phyloP scores from a whole-genome alignment of 2,113 vertebrate species.

The Takifugu bimaculatus region DNA sequence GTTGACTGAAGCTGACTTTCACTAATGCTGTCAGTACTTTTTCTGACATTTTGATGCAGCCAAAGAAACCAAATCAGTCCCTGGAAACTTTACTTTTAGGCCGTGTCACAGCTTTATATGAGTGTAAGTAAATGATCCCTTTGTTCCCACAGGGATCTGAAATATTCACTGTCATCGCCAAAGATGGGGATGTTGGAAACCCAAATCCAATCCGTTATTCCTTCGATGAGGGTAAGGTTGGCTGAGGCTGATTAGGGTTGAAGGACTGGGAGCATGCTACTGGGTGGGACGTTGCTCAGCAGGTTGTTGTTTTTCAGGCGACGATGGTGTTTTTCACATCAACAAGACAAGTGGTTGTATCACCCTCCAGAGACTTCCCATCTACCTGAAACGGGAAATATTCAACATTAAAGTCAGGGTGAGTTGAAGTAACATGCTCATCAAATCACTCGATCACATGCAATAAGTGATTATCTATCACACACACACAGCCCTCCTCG shows the following conservation, averaged over 20 bases:
- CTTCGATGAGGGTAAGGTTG: constrained; percentile 81
- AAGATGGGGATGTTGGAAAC: constrained; percentile 88
- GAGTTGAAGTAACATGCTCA: constrained; percentile 8
- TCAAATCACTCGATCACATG: too few species aligned
- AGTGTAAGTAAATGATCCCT: background rate
- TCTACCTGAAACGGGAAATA: constrained; percentile 83
- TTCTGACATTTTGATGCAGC: background rate
- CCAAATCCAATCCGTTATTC: constrained; percentile 84
- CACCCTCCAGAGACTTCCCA: constrained; percentile 77
- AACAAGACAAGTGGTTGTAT: constrained; percentile 84
- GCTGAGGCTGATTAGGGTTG: background rate
- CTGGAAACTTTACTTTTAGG: background rate
- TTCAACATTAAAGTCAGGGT: constrained; percentile 91
- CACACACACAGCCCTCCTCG: background rate
- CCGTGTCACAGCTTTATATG: background rate
- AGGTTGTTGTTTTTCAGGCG: constrained; percentile 70
- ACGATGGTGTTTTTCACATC: constrained; percentile 84
- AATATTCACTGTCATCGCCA: constrained; percentile 85
- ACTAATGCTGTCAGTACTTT: background rate
- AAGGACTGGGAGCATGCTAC: background rate
- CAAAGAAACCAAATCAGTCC: background rate
- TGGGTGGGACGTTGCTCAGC: background rate
- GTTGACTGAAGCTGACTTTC: background rate
- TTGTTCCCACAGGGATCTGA: constrained; percentile 81
- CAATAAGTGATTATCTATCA: background rate